Percentiles rank a stretch among this genome's conserved stretches.
phyloP scores from a whole-genome alignment of 2,888 invertebrate genomes.

The Temnothorax ravouxi region DNA sequence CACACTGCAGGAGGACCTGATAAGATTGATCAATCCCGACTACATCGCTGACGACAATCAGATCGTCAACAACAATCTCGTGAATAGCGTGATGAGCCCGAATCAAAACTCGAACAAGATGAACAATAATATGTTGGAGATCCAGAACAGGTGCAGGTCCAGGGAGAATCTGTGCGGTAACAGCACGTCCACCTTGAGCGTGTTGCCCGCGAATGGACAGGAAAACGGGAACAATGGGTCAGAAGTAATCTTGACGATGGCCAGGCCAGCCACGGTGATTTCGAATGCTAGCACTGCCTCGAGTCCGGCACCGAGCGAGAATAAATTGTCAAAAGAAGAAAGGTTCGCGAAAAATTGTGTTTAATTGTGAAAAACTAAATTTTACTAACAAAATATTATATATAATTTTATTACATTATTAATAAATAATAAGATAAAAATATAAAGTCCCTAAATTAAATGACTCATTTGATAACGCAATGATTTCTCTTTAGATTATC shows the following conservation, averaged over 20 bases:
- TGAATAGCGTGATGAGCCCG: constrained; percentile 68
- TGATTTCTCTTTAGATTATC: constrained; percentile 79
- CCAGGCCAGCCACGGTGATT: constrained; percentile 90
- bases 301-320: constrained; percentile 88
- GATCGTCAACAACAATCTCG: constrained; percentile 78
- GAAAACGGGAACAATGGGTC: constrained; percentile 84
- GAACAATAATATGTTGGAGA: constrained; percentile 83
- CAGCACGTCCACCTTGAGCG: constrained; percentile 82
- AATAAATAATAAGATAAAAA: not conserved
- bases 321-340: constrained; percentile 88
- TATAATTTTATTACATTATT: not conserved
- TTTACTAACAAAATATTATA: not conserved
- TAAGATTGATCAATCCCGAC: constrained; percentile 95
- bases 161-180: constrained; percentile 86
- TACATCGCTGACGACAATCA: constrained; percentile 84
- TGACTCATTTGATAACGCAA: not conserved
- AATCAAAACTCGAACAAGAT: constrained; percentile 77
- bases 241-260: constrained; percentile 90
- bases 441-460: not conserved
- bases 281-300: constrained; percentile 89
- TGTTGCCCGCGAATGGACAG: constrained; percentile 81
- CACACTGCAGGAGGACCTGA: constrained; percentile 94
- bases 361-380: constrained; percentile 8
- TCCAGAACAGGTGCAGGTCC: constrained; percentile 85
- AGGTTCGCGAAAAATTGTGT: constrained; percentile 81